Evolutionary conservation across 2,113 vertebrate genomes (phyloP), one percentile per base, ranked within the genome.

Genomic region (Anser brachyrhynchus): DNA sequence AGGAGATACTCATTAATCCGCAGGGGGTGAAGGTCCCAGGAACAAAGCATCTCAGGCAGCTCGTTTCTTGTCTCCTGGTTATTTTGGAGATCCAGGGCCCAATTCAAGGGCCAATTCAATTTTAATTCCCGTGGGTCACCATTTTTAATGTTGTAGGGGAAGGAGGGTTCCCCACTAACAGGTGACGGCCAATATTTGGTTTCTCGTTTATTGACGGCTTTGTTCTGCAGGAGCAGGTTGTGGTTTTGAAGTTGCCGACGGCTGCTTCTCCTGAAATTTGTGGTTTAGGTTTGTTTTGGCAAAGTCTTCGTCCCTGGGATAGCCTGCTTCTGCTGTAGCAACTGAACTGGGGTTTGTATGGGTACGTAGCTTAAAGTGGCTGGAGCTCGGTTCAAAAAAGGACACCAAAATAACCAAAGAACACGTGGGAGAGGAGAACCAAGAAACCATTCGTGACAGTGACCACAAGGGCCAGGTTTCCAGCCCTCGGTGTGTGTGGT

Each of bases 91-190:
- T 37, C 20, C 46, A 54, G n/a, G 17, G 58, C 46, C n/a, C 12
- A 37, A 15, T 31, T n/a, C 43, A 9, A 25, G 37, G 39, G 19
- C 46, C 10, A 11, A 22, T 3, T 73, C 28, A 25, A 1, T 23
- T 65, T 89, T 55, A 29, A 23, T 54, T 52, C 29, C 8, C 1
- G 8, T 5, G 11, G 21, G 7, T 33, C 57, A 41, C 22, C 16
- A 20, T 51, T 21, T 39, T 11, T 25, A 18, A 0, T 25, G 25
- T 16, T 39, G 15, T 6, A 3, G 13, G 1, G 3, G 31, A 54
- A 55, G 14, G 39, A 26, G 55, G 55, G 41, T 54, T 29, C 55
- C 57, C 76, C 37, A 0, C 39, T 31, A 39, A 10, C 16, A 41
- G 28, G 49, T 14, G 8, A 2, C 11, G 2, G 59, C 6, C 21